Evolutionary conservation across 2,888 invertebrate genomes (phyloP).

Genomic region (Amorpha juglandis): DNA sequence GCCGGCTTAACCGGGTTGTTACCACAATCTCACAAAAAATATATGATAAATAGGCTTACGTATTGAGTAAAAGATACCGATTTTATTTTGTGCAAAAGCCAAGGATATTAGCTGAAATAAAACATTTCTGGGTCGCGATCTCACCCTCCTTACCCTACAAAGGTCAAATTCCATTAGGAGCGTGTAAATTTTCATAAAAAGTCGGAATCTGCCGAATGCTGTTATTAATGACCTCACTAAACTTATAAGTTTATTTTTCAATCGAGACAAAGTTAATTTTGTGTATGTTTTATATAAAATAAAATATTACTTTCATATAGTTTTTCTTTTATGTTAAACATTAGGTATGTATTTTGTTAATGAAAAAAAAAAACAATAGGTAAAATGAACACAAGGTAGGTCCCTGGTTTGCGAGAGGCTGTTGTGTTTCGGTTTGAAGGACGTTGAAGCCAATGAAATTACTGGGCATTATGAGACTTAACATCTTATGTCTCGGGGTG

Average conservation of each 20-base stretch:
- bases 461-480: too few relatives aligned
- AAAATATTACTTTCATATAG: too few relatives aligned
- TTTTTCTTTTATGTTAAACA: too few relatives aligned
- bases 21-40: too few relatives aligned
- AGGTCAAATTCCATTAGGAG: slow-evolving; percentile 26
- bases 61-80: not conserved
- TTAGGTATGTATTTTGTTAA: too few relatives aligned
- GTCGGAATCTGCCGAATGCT: slow-evolving; percentile 15
- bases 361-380: too few relatives aligned
- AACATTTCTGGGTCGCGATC: slow-evolving; percentile 10
- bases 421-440: too few relatives aligned
- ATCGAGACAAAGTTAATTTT: not conserved
- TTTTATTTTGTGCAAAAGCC: not conserved
- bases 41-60: not conserved
- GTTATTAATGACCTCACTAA: not conserved
- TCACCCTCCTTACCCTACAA: slow-evolving; percentile 4
- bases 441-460: too few relatives aligned
- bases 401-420: too few relatives aligned
- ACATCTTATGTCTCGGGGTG: too few relatives aligned
- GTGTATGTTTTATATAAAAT: not conserved
- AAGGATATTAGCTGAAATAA: slow-evolving; percentile 21
- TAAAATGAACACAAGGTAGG: too few relatives aligned
- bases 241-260: not conserved
- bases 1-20: too few relatives aligned
- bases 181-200: slow-evolving; percentile 20